These are phyloP conservation scores for Cherax quadricarinatus DNA, from an alignment of 1,140 invertebrate genomes.

Conservation along the genomic window DNA sequence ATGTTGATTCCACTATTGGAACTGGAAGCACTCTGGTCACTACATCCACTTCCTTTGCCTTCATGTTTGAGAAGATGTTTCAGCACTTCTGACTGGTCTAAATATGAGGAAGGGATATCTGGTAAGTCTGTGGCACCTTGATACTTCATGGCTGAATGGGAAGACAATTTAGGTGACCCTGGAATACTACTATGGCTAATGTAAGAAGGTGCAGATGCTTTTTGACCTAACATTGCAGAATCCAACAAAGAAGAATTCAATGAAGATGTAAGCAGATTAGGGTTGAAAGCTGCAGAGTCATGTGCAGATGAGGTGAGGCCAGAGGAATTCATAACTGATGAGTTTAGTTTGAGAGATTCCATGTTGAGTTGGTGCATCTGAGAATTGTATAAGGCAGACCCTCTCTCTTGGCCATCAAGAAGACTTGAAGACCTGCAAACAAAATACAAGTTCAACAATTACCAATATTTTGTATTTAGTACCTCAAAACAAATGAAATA, in stretches of 20 bases:
- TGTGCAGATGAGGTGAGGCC: constrained; percentile 21
- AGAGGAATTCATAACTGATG: constrained; percentile 54
- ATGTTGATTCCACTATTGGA: constrained; percentile 61
- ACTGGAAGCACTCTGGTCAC: constrained; percentile 59
- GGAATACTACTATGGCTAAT: constrained; percentile 52
- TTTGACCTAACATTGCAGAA: constrained; percentile 46
- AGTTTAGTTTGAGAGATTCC: constrained; percentile 65
- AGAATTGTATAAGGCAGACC: constrained; percentile 25
- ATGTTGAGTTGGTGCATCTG: constrained; percentile 54
- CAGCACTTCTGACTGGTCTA: constrained; percentile 88
- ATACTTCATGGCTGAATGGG: constrained; percentile 75
- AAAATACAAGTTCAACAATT: neutral
- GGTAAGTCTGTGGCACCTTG: constrained; percentile 84
- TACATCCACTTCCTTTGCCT: constrained; percentile 49
- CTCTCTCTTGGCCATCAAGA: constrained; percentile 45
- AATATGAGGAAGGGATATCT: constrained; percentile 90
- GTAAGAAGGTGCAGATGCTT: constrained; percentile 24
- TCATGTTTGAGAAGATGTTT: constrained; percentile 91
- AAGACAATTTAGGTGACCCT: constrained; percentile 32
- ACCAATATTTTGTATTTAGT: neutral
- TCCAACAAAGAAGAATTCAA: constrained; percentile 43
- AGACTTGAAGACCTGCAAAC: constrained; percentile 53
- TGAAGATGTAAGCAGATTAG: constrained; percentile 42
- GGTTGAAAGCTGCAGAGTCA: constrained; percentile 14
- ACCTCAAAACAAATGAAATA: neutral